Evolutionary conservation across 2,797 vertebrate species (phyloP).

Genomic region (Smutsia gigantea): DNA sequence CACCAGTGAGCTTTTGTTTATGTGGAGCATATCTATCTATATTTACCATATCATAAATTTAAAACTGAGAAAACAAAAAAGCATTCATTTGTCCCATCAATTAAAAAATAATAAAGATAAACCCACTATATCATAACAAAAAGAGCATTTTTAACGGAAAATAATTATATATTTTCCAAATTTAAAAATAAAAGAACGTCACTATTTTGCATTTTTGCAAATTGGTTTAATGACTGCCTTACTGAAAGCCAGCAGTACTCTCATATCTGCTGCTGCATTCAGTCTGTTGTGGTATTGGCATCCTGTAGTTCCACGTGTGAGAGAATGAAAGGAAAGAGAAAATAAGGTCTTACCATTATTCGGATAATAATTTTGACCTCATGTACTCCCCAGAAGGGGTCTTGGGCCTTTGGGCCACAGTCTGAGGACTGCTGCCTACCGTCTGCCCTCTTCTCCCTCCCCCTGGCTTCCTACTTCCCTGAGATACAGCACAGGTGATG

Average conservation of each 20-base stretch:
- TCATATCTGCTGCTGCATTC: not conserved
- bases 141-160: slow-evolving; percentile 1
- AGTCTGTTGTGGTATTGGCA: not conserved
- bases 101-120: not conserved
- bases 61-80: not conserved
- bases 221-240: not conserved
- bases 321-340: not conserved
- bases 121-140: not conserved
- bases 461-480: not conserved
- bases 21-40: not conserved
- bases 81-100: not conserved
- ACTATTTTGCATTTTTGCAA: not conserved
- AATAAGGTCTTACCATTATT: not conserved
- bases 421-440: not conserved
- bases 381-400: not conserved
- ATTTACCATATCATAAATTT: not conserved
- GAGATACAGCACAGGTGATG: not conserved
- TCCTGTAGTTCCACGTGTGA: not conserved
- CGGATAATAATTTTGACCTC: not conserved
- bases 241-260: not conserved
- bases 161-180: not conserved
- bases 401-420: not conserved
- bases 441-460: not conserved
- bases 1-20: not conserved
- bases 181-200: slow-evolving; percentile 9